These are phyloP conservation scores for Gymnocheta viridis DNA, from an alignment of 2,888 invertebrate species.

Conservation along the genomic window DNA sequence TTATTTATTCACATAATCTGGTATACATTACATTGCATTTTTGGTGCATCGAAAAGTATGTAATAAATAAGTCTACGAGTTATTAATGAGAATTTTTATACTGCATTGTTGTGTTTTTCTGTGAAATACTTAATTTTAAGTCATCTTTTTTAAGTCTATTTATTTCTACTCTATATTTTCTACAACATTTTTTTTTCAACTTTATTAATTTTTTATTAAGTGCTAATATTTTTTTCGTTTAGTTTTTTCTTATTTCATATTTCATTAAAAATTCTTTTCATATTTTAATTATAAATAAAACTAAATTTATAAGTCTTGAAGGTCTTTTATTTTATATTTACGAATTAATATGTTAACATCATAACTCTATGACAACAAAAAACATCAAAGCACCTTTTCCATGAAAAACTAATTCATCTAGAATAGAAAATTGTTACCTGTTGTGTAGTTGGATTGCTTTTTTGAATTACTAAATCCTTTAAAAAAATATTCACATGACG, in stretches of 20 bases:
- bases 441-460: not conserved
- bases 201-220: constrained; percentile 15
- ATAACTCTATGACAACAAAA: not conserved
- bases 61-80: constrained; percentile 33
- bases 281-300: constrained; percentile 42
- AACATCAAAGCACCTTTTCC: not conserved
- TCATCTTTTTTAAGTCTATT: constrained; percentile 1
- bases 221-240: constrained; percentile 24
- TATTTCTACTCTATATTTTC: constrained; percentile 14
- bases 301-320: constrained; percentile 67
- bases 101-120: not conserved
- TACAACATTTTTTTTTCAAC: constrained; percentile 22
- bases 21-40: constrained; percentile 65
- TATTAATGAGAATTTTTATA: not conserved
- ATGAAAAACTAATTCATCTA: not conserved
- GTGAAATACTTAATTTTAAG: constrained; percentile 10
- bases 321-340: constrained; percentile 49
- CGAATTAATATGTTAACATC: constrained; percentile 51
- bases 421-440: constrained; percentile 27
- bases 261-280: constrained; percentile 33
- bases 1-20: constrained; percentile 25
- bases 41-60: constrained; percentile 57
- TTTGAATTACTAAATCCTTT: not conserved
- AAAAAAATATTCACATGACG: not conserved
- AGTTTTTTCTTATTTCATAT: not conserved